phyloP scores from a whole-genome alignment of 2,113 vertebrate genomes.

The Amblyopsis rosae region DNA sequence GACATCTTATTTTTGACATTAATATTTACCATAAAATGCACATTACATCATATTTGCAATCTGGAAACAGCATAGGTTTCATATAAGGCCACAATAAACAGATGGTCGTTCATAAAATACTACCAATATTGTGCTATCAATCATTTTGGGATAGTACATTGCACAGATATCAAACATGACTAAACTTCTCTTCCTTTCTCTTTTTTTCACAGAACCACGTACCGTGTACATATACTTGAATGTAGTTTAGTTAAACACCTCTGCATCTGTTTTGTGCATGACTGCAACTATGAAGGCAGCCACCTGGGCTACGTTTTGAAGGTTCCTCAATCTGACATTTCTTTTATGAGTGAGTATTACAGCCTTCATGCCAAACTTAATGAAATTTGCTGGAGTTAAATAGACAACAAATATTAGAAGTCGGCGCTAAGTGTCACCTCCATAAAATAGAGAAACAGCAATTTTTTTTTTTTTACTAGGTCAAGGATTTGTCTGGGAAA shows the following conservation, averaged over 20 bases:
- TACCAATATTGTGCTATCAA: background rate
- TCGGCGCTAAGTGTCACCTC: no score
- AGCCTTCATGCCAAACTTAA: constrained; percentile 1
- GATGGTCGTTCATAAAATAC: background rate
- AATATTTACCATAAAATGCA: no score
- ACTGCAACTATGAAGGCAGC: constrained; percentile 19
- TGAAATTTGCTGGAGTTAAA: constrained; percentile 1
- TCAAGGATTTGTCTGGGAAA: constrained; percentile 31
- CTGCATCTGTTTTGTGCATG: constrained; percentile 6
- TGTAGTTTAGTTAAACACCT: constrained; percentile 11
- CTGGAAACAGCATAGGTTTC: no score
- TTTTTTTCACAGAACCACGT: constrained; percentile 1
- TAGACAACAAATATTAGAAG: constrained; percentile 2
- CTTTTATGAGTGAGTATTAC: background rate
- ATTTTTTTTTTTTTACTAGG: constrained; percentile 8
- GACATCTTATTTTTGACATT: background rate
- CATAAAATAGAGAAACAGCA: background rate
- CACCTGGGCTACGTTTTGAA: constrained; percentile 16
- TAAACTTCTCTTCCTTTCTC: no score
- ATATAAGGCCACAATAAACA: no score
- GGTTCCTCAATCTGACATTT: constrained; percentile 11
- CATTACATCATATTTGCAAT: no score
- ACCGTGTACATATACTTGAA: constrained; percentile 8
- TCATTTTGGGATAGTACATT: background rate
- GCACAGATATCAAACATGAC: no score